Base-by-base conservation (phyloP, 2,113 vertebrate genomes). In the Acanthisitta chloris region DNA sequence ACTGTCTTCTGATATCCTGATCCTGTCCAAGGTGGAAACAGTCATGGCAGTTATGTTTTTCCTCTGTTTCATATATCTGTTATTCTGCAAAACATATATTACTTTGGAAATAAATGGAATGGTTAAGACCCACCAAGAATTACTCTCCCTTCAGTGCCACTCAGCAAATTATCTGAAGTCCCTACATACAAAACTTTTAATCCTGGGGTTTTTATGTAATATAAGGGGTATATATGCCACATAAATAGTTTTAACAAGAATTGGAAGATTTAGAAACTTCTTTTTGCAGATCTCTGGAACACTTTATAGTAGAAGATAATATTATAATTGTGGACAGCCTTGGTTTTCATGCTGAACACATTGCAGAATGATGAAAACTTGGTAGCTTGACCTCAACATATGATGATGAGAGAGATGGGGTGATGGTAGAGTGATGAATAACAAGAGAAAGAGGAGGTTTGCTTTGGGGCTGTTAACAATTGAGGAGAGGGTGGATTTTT, bases 261-360 rank as follows among this genome's bases (percentile, higher is more conserved):
- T 9, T 46, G 18, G 33, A 77, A 88, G 29, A 81, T 78, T 52
- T 40, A 73, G 65, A 74, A 92, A 26, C 38, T 51, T 81, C 9
- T 77, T 92, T 90, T 81, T 92, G 40, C 55, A 88, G 40, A 82
- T 42, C 33, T 82, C 34, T 79, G 62, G 28, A 86, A 57, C 24
- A 46, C 42, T 83, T 82, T 24, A 14, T 40, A 74, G 31, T 49
- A 36, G 58, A 92, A 72, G 16, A 62, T 42, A 3, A 2, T 49
- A 33, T 59, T 78, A 34, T 31, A 69, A 82, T 46, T 34, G 8
- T 34, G 20, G 26, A 51, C 23, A 69, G 1, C 46, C 42, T 79
- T 73, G 45, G 13, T 33, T 90, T 95, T 85, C 45, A 23, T 87
- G 64, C 36, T 51, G 14, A 74, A 40, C 33, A 55, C 0, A 0